Evolutionary conservation across 2,113 vertebrate species (phyloP), one percentile per base, ranked within the genome.

Genomic region (Lampris incognitus): DNA sequence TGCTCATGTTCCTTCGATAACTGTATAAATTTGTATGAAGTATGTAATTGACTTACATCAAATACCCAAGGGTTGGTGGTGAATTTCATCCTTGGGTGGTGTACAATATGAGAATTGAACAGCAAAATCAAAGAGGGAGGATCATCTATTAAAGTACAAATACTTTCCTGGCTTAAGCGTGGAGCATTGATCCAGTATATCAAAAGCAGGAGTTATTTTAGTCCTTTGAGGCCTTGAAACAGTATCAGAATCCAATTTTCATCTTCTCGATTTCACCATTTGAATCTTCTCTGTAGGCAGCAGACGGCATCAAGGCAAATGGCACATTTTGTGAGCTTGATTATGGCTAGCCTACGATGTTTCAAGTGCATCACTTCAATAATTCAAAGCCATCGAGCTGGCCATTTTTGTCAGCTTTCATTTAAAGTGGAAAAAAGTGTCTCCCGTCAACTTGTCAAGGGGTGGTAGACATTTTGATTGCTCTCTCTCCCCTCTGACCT

Each of bases 41-140:
- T 82, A 82, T 88, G 84, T 85, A 85, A 91, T 85, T 89, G 84
- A 86, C 80, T 88, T 87, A 87, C 78, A 87, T 85, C 74, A 69
- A 83, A 77, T 64, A 82, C 69, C 78, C 74, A 76, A 79, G 78
- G 76, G 63, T 75, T 62, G 79, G 66, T 9, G 2, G 74, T 13
- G 69, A 77, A 84, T 87, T 78, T 83, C 79, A 81, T 79, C 84
- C 78, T 67, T 63, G 73, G 67, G 73, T 76, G 60, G 48, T 40
- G 73, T 69, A 83, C 85, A 81, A 69, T 66, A 69, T 36, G 52
- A 67, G 66, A 40, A 71, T 71, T 76, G 64, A 81, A 66, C 71
- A 72, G 41, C 69, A 76, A 55, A 84, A 69, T 84, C 69, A 74
- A 77, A 84, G 76, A 60, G 70, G 67, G 55, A 61, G 40, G 39